Evolutionary conservation across 2,797 vertebrate genomes (phyloP), one percentile per base, ranked within the genome.

Genomic region (Naso thynnoides): DNA sequence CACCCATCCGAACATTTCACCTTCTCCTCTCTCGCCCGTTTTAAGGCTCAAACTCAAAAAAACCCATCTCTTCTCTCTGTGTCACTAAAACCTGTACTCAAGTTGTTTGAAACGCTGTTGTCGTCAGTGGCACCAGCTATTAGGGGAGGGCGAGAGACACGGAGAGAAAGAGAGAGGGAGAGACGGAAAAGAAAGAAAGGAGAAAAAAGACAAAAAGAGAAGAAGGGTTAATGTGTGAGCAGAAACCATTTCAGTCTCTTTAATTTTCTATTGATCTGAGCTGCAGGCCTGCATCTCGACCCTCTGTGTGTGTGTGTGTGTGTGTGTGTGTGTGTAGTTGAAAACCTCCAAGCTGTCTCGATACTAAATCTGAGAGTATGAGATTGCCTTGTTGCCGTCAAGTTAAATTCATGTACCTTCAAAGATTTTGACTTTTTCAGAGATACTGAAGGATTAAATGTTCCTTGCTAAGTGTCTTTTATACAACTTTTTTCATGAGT

Each of bases 251-350:
- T 88, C 90, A 72, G 86, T 70, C 84, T 79, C 89, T 93, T 95
- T 95, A 94, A 94, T 94, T 93, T 94, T 94, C 64, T 93, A 94
- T 95, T 92, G 94, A 94, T 95, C 85, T 57, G 81, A 81, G 84
- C 72, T 83, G 83, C 80, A 89, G 86, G 71, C 85, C 63, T 71
- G 73, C 81, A 63, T 68, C 66, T 76, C 57, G 67, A 56, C 41
- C 29, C 3, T 44, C 16, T 49, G 41, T 56, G 69, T 63, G 55
- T 69, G 67, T 42, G 48, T 70, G 39, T 57, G 57, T 41, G 70
- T 56, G 70, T 54, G 44, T 49, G 64, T 47, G 26, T 67, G 63
- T 56, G 21, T 66, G 56, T 71, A 57, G 56, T 62, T 67, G n/a
- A 68, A 78, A 73, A 53, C 52, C 79, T 81, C 53, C 61, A 61